phyloP scores from a whole-genome alignment of 2,888 invertebrate genomes.

The Coenonympha arcania region DNA sequence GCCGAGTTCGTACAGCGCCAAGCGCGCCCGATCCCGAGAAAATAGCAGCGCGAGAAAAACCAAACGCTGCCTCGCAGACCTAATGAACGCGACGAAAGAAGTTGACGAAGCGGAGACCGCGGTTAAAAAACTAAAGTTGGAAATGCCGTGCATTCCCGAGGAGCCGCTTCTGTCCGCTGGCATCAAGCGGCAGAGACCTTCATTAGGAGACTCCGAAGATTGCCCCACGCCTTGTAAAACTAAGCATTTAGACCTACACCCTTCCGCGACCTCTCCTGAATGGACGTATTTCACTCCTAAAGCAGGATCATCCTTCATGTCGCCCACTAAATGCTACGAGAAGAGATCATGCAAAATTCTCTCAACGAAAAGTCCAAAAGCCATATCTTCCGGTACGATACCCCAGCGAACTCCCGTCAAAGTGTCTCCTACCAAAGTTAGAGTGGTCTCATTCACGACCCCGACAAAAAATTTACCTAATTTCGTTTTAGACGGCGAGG shows the following conservation, averaged over 20 bases:
- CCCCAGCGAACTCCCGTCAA: slow-evolving; percentile 36
- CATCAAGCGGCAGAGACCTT: slow-evolving; percentile 46
- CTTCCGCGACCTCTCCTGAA: slow-evolving; percentile 27
- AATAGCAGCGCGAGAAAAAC: slow-evolving; percentile 35
- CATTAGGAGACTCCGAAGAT: slow-evolving; percentile 1
- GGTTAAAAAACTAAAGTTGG: slow-evolving; percentile 42
- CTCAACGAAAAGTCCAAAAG: slow-evolving; percentile 44
- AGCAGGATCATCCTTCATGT: slow-evolving; percentile 50
- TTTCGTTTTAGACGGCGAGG: slow-evolving; percentile 82
- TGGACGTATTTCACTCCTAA: slow-evolving; percentile 42
- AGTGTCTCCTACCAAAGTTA: slow-evolving; percentile 39
- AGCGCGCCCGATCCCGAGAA: slow-evolving; percentile 31
- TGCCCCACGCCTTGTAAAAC: slow-evolving; percentile 28
- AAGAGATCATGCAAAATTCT: slow-evolving; percentile 38
- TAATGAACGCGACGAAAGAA: slow-evolving; percentile 49
- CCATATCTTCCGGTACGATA: slow-evolving; percentile 33
- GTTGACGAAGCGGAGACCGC: slow-evolving; percentile 33
- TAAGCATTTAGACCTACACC: slow-evolving; percentile 29
- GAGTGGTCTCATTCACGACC: slow-evolving; percentile 53
- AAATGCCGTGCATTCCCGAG: slow-evolving; percentile 28
- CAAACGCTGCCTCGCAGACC: slow-evolving; percentile 59
- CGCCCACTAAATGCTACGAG: slow-evolving; percentile 54
- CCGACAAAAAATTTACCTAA: slow-evolving; percentile 84
- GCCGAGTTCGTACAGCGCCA: slow-evolving; percentile 35
- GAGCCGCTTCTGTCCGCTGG: slow-evolving; percentile 36